These are phyloP conservation scores for Atethmia centrago DNA, from an alignment of 2,888 invertebrate species.

Conservation along the genomic window DNA sequence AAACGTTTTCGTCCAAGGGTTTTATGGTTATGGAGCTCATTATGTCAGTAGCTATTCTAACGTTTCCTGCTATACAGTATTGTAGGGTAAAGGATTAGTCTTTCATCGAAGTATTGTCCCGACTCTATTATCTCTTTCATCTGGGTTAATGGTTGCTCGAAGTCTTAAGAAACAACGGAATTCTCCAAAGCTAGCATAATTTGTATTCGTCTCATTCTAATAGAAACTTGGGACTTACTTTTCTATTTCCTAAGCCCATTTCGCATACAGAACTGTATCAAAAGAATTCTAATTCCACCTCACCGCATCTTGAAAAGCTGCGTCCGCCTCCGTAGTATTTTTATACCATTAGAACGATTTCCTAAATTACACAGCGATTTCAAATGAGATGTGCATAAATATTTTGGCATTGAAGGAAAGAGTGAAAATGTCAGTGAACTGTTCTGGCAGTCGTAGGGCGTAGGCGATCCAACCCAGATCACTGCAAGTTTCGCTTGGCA, in stretches of 20 bases:
- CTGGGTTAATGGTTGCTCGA: neutral
- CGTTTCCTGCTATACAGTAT: neutral
- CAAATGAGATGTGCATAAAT: slow-evolving; percentile 40
- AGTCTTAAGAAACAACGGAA: neutral
- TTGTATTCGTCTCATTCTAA: neutral
- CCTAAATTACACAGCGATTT: slow-evolving; percentile 24
- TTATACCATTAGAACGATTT: slow-evolving; percentile 26
- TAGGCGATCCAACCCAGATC: slow-evolving; percentile 52
- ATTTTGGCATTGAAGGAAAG: slow-evolving; percentile 44
- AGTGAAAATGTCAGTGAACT: slow-evolving; percentile 60
- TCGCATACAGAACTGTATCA: slow-evolving; percentile 7
- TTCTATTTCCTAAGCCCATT: neutral
- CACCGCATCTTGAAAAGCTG: slow-evolving; percentile 16
- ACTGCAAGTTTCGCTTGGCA: slow-evolving; percentile 51
- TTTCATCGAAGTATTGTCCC: neutral
- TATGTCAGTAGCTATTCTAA: slow-evolving; percentile 6
- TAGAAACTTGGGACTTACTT: neutral
- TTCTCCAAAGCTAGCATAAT: neutral
- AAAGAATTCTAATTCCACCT: slow-evolving; percentile 28
- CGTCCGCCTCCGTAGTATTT: slow-evolving; percentile 31
- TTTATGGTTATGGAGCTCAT: slow-evolving; percentile 13
- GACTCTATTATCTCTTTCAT: too few species aligned
- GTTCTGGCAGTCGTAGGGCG: slow-evolving; percentile 40
- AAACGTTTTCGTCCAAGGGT: slow-evolving; percentile 13
- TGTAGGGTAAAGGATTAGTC: neutral